Base-by-base conservation (phyloP, 2,888 invertebrate species). In the Ochropacha duplaris region DNA sequence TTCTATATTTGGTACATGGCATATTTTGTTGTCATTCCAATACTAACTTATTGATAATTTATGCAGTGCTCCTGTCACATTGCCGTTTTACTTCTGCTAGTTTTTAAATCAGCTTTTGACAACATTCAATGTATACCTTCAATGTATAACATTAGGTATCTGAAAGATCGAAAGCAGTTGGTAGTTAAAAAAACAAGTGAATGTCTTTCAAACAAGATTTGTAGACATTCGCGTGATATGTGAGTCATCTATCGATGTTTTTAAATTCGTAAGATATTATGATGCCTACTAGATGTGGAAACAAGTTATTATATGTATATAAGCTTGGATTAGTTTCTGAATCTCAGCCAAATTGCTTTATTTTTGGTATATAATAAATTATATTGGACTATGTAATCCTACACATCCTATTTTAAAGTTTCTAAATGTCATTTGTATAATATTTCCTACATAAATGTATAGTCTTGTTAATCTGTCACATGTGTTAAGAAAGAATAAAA, bases 241-340 rank as follows among this genome's bases (percentile, higher is more conserved):
- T 57, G 57, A 57, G 51, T 57, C 57, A 57, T 39, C 50, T 54
- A 57, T 57, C 57, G 31, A 57, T 54, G 54, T 22, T 52, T 54
- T 51, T 51, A 57, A 51, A 51, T 51, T 24, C 51, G 31, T 12
- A 9, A 19, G 12, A 19, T 44, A 19, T n/a, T n/a, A n/a, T 19
- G 12, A 39, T 2, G 19, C 19, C 16, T 44, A 36, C 4, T n/a
- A 36, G n/a, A 36, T n/a, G 9, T 19, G 19, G 44, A 44, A 44
- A 44, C 44, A 44, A 44, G 19, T 4, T 24, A 24, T 12, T 8
- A 39, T 6, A 19, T 2, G n/a, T 19, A 36, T 36, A 36, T 36
- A 36, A 36, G 14, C 36, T 14, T n/a, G 36, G n/a, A 6, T n/a
- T 36, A 36, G 36, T 36, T 34, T 14, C 4, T 39, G 16, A 16